Conservation (phyloP, 2,797 vertebrate species). For the Huso huso region DNA sequence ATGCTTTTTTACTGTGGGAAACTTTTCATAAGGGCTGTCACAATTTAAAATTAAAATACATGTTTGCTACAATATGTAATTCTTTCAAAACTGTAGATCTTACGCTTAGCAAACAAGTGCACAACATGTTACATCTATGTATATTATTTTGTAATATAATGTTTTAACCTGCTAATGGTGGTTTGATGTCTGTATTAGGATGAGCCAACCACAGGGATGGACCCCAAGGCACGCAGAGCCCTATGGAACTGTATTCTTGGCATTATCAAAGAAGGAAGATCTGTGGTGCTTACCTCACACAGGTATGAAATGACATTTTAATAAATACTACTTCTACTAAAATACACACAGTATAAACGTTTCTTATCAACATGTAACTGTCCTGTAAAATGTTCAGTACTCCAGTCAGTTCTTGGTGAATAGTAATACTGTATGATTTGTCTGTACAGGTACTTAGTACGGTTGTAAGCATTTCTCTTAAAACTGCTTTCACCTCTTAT, state of each 20-base stretch:
- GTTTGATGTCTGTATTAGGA: conserved; percentile 61
- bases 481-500: neutral
- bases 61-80: no score
- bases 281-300: conserved; percentile 90
- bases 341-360: neutral
- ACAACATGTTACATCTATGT: neutral
- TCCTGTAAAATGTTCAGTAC: neutral
- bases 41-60: no score
- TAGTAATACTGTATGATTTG: neutral
- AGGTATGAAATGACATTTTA: conserved; percentile 51
- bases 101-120: neutral
- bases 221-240: conserved; percentile 88
- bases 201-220: conserved; percentile 95
- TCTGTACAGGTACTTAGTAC: neutral
- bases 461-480: neutral
- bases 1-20: no score
- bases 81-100: neutral
- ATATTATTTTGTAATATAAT: neutral
- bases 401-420: neutral
- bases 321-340: conserved; percentile 4
- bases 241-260: conserved; percentile 90
- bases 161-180: conserved; percentile 18
- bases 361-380: neutral
- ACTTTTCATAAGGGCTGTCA: no score
- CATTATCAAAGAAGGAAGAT: conserved; percentile 86